Evolutionary conservation across 2,888 invertebrate species (phyloP), one percentile per base, ranked within the genome.

Genomic region (Pimpla rufipes): DNA sequence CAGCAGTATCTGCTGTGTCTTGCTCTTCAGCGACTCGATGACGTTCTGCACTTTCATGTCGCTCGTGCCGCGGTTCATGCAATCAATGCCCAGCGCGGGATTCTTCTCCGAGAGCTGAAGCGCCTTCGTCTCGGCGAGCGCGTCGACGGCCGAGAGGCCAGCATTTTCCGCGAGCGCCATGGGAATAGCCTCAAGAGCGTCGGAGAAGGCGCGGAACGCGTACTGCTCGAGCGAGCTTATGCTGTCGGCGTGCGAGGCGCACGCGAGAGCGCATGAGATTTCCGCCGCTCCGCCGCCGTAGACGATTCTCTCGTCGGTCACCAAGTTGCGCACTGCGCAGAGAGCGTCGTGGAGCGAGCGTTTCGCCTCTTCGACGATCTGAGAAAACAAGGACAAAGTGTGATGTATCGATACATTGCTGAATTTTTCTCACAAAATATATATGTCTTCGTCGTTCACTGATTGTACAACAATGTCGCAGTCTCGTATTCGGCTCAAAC

Each of bases 281-380:
- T 99, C 99, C 0, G 99, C 96, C 0, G 99, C 98, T 18, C 99
- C 99, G 59, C 99, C 99, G 52, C 99, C 99, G 94, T 98, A 99
- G 13, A 99, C 98, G 86, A 99, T 97, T 82, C 95, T 94, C 85
- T 95, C 94, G 89, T 96, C 96, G 64, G 95, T 94, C 4, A 97
- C 95, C 80, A 97, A 93, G 89, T 97, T 97, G 77, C 97, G 94
- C 23, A 96, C 95, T 0, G 96, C 96, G 92, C 97, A 97, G 66
- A 97, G 90, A 0, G 97, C 96, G 93, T 97, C 97, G 90, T 97
- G 96, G 29, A 97, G 93, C 86, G 96, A 96, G 29, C 97, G 94
- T 92, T 97, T 96, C 0, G 96, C 96, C 91, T 96, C 96, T 84
- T 96, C 96, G 62, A 97, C 95, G 66, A 96, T 96, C 96, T 96